Conservation (phyloP, 2,113 vertebrate genomes). For the Ornithorhynchus anatinus region DNA sequence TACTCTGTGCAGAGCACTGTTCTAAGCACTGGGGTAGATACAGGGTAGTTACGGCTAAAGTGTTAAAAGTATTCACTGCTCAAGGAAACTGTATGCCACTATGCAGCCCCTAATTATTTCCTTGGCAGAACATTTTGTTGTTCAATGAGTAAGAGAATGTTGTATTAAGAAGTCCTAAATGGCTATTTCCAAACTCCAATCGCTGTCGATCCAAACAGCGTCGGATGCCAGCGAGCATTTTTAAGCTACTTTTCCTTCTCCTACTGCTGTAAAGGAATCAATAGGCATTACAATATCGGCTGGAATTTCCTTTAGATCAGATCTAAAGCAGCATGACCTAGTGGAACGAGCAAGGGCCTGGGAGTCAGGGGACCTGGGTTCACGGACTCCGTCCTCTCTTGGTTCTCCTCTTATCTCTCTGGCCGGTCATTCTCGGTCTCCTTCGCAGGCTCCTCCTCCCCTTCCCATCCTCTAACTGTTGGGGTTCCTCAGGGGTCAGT, state of each 20-base stretch:
- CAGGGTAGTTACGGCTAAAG: not conserved
- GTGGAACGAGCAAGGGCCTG: no score
- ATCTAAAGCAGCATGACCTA: not conserved
- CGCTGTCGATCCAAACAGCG: not conserved
- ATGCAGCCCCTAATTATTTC: not conserved
- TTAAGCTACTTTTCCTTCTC: constrained; percentile 16
- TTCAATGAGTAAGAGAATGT: not conserved
- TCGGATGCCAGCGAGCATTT: not conserved
- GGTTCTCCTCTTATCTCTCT: no score
- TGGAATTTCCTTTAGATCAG: not conserved
- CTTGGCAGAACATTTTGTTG: not conserved
- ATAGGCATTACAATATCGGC: not conserved
- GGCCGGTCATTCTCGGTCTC: no score
- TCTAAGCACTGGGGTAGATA: no score
- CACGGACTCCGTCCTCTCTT: no score
- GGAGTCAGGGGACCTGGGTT: no score
- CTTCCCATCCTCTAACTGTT: no score
- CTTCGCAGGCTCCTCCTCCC: no score
- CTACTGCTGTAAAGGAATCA: not conserved
- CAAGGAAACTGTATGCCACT: constrained; percentile 2
- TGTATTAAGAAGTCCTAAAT: constrained; percentile 22
- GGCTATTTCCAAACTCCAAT: not conserved
- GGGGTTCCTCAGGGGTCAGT: no score
- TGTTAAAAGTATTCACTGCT: constrained; percentile 12
- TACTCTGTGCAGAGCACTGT: no score